Evolutionary conservation across 2,797 vertebrate genomes (phyloP).

Genomic region (Cyclopterus lumpus): DNA sequence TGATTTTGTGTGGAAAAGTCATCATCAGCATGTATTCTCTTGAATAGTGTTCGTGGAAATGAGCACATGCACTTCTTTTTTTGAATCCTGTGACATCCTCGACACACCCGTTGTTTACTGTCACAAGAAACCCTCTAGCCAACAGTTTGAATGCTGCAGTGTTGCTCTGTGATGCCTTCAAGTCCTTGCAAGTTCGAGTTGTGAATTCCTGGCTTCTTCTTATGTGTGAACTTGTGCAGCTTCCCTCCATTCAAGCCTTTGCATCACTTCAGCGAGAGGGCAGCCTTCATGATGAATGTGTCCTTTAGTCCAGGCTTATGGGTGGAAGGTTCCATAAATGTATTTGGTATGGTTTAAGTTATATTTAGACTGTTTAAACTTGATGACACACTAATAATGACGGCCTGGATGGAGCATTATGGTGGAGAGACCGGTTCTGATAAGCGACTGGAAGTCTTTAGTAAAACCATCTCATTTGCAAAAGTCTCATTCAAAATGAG

Average conservation of each 20-base stretch:
- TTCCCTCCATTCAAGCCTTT: neutral
- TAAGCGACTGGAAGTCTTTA: too few relatives aligned
- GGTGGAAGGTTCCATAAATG: neutral
- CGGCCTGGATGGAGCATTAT: neutral
- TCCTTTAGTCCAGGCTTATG: neutral
- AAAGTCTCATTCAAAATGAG: neutral
- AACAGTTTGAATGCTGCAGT: constrained; percentile 3
- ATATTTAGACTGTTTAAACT: neutral
- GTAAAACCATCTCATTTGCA: neutral
- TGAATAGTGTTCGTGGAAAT: neutral
- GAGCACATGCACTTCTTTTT: neutral
- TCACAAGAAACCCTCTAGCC: constrained; percentile 3
- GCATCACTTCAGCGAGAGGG: neutral
- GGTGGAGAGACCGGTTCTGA: neutral
- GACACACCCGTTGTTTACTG: constrained; percentile 34
- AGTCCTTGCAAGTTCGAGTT: constrained; percentile 46
- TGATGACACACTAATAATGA: neutral
- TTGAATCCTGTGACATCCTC: constrained; percentile 13
- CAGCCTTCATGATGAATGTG: neutral
- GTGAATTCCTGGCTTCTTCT: constrained; percentile 18
- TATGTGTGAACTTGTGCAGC: neutral
- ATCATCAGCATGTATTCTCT: neutral
- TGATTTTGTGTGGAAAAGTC: neutral
- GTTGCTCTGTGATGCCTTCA: constrained; percentile 21
- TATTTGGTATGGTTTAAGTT: neutral